Evolutionary conservation across 2,888 invertebrate species (phyloP), one percentile per base, ranked within the genome.

Genomic region (Agrotis exclamationis): DNA sequence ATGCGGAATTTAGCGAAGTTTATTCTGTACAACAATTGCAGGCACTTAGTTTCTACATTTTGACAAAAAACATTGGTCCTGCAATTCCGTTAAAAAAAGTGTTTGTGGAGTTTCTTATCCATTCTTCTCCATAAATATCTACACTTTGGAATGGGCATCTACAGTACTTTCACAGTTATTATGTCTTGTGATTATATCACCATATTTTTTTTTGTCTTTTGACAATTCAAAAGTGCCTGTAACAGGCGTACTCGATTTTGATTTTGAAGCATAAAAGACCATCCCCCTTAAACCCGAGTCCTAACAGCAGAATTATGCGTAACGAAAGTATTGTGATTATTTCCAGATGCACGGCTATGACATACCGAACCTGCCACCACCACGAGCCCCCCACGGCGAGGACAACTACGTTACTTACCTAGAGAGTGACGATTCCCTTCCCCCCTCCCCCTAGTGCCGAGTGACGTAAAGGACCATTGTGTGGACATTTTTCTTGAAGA

Each of bases 391-490:
- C 0, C 98, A 98, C 93, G 98, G 98, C 24, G 96, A 96, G 62
- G 98, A 99, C 95, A 98, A 98, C 93, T 99, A 98, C 96, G 99
- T 99, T 82, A 99, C 99, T 75, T 99, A 98, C 96, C 97, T 99
- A 87, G 99, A 99, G 94, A 98, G 98, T 94, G 99, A 99, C 96
- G 98, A 98, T 91, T 97, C 97, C 90, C 96, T 97, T 86, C 97
- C 97, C 63, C 97, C 97, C 84, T 97, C 97, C 88, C 98, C 98
- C 96, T 98, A 98, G 95, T 96, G 96, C 84, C 92, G 94, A 79
- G 93, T 96, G 77, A 85, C 92, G 9, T 95, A 94, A 69, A 70
- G 53, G 74, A 56, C 59, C 24, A 20, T 48, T 39, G 39, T 64
- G 79, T 28, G 47, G 44, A 60, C 64, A 9, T 39, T 39, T 39